Evolutionary conservation across 2,113 vertebrate species (phyloP), one percentile per base, ranked within the genome.

Genomic region (Stictonetta naevosa): DNA sequence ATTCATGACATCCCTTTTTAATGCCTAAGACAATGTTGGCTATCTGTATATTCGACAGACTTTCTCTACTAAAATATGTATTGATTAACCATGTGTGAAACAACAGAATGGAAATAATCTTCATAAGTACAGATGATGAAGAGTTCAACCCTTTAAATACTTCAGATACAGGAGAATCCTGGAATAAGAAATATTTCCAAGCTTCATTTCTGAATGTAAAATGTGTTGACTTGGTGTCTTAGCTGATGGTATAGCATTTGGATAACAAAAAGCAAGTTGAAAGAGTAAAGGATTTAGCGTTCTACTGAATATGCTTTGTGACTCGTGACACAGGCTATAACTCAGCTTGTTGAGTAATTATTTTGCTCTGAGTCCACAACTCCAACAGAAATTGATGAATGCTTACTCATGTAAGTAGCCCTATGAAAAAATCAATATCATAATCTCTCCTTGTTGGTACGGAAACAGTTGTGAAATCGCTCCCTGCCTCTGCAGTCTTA

Each of bases 311-410:
- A 4, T 14, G 21, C 59, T 66, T 94, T 17, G 10, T 31, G 44
- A 52, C 44, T 86, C 55, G 44, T 44, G 56, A 16, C 50, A 28
- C 23, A 55, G 72, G 23, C 38, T 76, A 10, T 50, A 76, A 79
- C 52, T 83, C 86, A 74, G 44, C 68, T 88, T 84, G 48, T 91
- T 53, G 91, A 94, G 55, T n/a, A 83, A 75, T 64, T 79, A 31
- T 82, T 92, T 72, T 46, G 58, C 56, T 75, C 53, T 34, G 58
- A 31, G 48, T 68, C 92, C 5, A 3, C 52, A 68, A 48, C 33
- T 48, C 42, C 44, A 56, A 86, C 6, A 8, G 52, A 52, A 86
- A 68, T 53, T 52, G 60, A 79, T 86, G 42, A 75, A 44, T 78
- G 20, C 77, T 95, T 84, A 68, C 42, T 93, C 46, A 13, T 56